Conservation (phyloP, 2,113 vertebrate genomes). For the Calyptommatus sinebrachiatus region DNA sequence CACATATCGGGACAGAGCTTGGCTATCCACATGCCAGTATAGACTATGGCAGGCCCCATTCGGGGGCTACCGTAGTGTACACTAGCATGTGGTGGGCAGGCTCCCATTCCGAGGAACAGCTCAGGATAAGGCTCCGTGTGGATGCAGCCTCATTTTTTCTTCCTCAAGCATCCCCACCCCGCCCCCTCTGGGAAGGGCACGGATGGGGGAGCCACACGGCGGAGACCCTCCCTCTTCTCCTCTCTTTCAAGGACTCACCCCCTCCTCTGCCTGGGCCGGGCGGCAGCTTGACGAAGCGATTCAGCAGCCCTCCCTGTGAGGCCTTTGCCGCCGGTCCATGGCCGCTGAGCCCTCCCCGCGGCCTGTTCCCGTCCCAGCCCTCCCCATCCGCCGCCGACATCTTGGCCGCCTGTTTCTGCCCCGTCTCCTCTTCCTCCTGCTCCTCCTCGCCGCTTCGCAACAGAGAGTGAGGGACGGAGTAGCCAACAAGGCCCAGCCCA, state of each 20-base stretch:
- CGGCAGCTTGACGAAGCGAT: conserved; percentile 82
- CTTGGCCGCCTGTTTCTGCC: background rate
- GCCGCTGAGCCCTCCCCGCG: conserved; percentile 59
- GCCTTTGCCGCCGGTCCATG: conserved; percentile 53
- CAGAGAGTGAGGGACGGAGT: too few relatives aligned
- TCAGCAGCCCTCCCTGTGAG: conserved; percentile 60
- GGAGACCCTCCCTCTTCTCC: too few relatives aligned
- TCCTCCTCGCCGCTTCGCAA: too few relatives aligned
- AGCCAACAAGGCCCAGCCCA: background rate
- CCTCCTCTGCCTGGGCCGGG: conserved; percentile 81
- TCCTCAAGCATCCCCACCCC: background rate
- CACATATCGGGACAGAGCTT: too few relatives aligned
- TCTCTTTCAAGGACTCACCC: conserved; percentile 74
- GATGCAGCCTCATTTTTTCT: too few relatives aligned
- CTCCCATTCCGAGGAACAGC: too few relatives aligned
- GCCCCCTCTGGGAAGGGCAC: background rate
- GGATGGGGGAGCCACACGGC: background rate
- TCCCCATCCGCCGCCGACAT: conserved; percentile 71
- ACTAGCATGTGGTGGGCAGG: too few relatives aligned
- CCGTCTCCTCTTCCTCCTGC: too few relatives aligned
- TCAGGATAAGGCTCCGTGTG: too few relatives aligned
- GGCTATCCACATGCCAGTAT: too few relatives aligned
- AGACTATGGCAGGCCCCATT: too few relatives aligned
- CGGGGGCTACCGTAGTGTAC: too few relatives aligned
- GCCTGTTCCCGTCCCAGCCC: conserved; percentile 65